Base-by-base conservation (phyloP, 92 coral and sea anemone genomes). In the Hydrozoanthus gracilis region DNA sequence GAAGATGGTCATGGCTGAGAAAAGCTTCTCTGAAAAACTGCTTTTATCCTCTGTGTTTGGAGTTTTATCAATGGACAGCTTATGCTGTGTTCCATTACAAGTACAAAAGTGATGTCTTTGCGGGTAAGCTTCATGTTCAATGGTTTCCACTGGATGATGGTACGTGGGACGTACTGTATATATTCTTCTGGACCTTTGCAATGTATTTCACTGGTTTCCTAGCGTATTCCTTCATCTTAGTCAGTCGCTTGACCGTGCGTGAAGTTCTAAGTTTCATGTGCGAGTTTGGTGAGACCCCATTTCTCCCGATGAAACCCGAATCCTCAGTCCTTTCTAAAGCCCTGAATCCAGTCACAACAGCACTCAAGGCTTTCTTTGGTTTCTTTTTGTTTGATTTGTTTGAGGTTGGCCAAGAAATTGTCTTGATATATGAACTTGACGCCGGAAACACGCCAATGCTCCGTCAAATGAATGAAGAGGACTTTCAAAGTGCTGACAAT, bases 181-280 rank as follows among this genome's bases (percentile, higher is more conserved):
- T 78, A 20, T 90, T 64, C 74, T 95, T 95, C 76, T 95, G 98
- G 98, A 90, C 90, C 12, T 70, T 89, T 44, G 98, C 94, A 4
- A 91, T 95, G 90, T 95, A 95, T 84, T 83, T 92, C 2, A 90
- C 97, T 10, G 98, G 97, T 4, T 95, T 92, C 46, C 92, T 95
- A 35, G 83, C 92, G 51, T 95, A 92, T 84, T 93, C 95, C 44
- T 95, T 95, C 60, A 94, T 95, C n/a, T 80, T 95, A 45, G 86
- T 93, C 68, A 92, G 92, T 73, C 92, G 96, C 46, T 77, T 95
- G 11, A 92, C 94, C 20, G 91, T 89, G 50, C 93, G 96, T 68
- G 98, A 95, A 69, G 93, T 93, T 13, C 88, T 88, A 45, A 90
- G 95, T 68, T 95, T 93, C 84, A 94, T 95, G 92, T 95, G 93